Evolutionary conservation across 30 jellyfish, hydroid and myxozoan species (phyloP).

Genomic region (Turritopsis rubra): DNA sequence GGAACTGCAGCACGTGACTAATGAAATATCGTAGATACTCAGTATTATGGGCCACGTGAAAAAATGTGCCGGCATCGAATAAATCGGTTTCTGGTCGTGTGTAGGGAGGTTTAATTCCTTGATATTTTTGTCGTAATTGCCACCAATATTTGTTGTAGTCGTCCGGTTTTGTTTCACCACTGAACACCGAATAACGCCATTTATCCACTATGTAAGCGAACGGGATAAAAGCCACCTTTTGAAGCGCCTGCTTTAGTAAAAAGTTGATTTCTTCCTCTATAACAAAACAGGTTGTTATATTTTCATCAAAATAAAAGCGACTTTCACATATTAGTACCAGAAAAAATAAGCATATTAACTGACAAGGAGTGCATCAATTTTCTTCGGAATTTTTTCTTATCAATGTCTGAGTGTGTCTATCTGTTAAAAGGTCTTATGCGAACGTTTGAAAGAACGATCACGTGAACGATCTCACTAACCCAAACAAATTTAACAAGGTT

Average conservation of each 20-base stretch:
- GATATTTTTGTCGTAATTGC: slow-evolving; percentile 36
- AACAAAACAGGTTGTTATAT: neutral
- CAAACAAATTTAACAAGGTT: too few species aligned
- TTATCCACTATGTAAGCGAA: slow-evolving; percentile 57
- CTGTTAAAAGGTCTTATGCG: too few species aligned
- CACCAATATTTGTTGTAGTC: slow-evolving; percentile 73
- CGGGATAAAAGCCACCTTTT: slow-evolving; percentile 46
- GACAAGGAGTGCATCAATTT: too few species aligned
- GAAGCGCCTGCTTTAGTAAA: slow-evolving; percentile 67
- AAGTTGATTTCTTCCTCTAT: slow-evolving; percentile 73
- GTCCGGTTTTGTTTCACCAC: slow-evolving; percentile 35
- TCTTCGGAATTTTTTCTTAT: too few species aligned
- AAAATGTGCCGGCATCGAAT: slow-evolving; percentile 75
- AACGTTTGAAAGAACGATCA: too few species aligned
- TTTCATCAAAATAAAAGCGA: neutral
- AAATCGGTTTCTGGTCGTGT: slow-evolving; percentile 26
- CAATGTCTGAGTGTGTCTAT: too few species aligned
- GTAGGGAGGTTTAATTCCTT: slow-evolving; percentile 45
- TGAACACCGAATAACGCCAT: slow-evolving; percentile 83
- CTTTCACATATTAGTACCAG: too few species aligned
- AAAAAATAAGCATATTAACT: too few species aligned
- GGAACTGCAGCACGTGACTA: slow-evolving; percentile 70
- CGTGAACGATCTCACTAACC: too few species aligned
- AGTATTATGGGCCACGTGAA: slow-evolving; percentile 68
- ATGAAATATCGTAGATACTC: slow-evolving; percentile 69